These are phyloP conservation scores for Hystrix cristata DNA, from an alignment of 2,113 vertebrate species.

Conservation along the genomic window DNA sequence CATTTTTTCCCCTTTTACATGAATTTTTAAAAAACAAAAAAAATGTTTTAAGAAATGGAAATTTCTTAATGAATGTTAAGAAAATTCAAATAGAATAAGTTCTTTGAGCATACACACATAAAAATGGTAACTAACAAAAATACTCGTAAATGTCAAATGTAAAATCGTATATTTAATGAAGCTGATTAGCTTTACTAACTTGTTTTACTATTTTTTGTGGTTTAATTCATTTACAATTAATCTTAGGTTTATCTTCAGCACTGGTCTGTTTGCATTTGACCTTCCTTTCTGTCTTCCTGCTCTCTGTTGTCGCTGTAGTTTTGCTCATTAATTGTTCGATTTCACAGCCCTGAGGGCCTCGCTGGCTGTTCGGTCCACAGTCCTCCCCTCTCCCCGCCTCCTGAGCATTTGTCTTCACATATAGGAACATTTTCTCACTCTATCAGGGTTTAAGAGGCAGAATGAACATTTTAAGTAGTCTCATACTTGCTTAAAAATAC, in stretches of 20 bases:
- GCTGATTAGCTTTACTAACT: background rate
- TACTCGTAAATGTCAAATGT: constrained; percentile 37
- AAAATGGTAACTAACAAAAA: constrained; percentile 44
- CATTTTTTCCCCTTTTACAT: too few relatives aligned
- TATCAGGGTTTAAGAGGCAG: background rate
- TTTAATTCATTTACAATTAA: constrained; percentile 76
- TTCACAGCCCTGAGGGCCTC: background rate
- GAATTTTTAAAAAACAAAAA: background rate
- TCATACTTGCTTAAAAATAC: constrained; percentile 57
- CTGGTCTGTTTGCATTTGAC: constrained; percentile 47
- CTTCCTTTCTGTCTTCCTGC: constrained; percentile 34
- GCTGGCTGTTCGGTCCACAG: background rate
- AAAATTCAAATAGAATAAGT: constrained; percentile 34
- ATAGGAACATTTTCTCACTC: background rate
- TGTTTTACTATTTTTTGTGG: constrained; percentile 17
- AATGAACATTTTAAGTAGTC: constrained; percentile 58
- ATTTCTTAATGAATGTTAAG: constrained; percentile 29
- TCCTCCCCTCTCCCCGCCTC: background rate
- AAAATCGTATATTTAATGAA: constrained; percentile 71
- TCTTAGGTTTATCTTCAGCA: constrained; percentile 68
- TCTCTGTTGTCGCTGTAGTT: background rate
- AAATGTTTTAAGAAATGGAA: background rate
- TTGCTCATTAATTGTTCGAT: constrained; percentile 49
- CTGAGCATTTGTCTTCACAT: background rate
- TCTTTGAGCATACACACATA: background rate